Conservation (phyloP, 2,888 invertebrate species). For the Dorcus hopei region DNA sequence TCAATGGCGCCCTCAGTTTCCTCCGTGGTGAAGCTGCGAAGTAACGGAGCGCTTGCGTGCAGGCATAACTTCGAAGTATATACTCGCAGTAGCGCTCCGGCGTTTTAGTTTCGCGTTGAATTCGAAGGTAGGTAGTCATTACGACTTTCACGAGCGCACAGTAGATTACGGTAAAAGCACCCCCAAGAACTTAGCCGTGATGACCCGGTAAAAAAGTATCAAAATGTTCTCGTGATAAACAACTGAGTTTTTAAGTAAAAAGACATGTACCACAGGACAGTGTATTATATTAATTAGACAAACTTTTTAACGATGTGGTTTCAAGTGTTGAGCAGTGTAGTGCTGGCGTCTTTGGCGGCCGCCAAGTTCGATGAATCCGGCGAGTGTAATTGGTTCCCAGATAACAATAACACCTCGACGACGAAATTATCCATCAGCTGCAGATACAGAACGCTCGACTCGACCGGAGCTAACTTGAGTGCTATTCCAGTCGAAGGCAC, state of each 20-base stretch:
- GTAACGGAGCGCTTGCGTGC: constrained; percentile 51
- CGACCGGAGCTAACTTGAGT: constrained; percentile 64
- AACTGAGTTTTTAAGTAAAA: constrained; percentile 6
- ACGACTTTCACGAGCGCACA: constrained; percentile 4
- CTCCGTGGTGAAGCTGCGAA: constrained; percentile 51
- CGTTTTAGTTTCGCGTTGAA: constrained; percentile 41
- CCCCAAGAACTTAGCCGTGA: constrained; percentile 49
- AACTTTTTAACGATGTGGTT: constrained; percentile 49
- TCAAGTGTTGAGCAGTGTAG: constrained; percentile 48
- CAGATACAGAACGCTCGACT: constrained; percentile 67
- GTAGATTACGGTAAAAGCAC: constrained; percentile 41
- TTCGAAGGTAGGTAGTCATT: constrained; percentile 23
- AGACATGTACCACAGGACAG: constrained; percentile 13
- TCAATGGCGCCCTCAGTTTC: constrained; percentile 46
- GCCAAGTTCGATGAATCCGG: constrained; percentile 42
- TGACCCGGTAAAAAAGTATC: not conserved
- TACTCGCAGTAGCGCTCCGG: constrained; percentile 40
- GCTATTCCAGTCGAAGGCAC: constrained; percentile 68
- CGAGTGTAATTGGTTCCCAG: constrained; percentile 51
- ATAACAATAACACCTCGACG: constrained; percentile 51
- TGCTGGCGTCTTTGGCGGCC: constrained; percentile 42
- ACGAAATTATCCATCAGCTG: constrained; percentile 60
- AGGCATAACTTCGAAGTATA: constrained; percentile 27
- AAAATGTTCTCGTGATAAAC: constrained; percentile 12
- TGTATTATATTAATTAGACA: constrained; percentile 36